Evolutionary conservation across 2,113 vertebrate species (phyloP), one percentile per base, ranked within the genome.

Genomic region (Colossoma macropomum): DNA sequence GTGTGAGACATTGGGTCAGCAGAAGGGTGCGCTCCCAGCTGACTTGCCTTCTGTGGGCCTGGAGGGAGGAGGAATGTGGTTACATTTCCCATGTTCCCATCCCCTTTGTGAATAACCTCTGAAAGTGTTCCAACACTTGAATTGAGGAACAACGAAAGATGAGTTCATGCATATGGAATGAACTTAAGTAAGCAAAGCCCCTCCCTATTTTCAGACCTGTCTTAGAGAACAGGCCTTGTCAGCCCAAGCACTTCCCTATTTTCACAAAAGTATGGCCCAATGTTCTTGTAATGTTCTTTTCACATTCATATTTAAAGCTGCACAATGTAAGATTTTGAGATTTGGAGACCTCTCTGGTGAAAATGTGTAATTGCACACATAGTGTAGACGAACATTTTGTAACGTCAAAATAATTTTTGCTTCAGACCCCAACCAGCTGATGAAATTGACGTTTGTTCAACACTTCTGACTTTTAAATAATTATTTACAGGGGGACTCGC

Each of bases 41-140:
- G 41, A 75, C 80, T 52, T 30, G 75, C 60, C 27, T 66, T 19
- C 69, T 75, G 65, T 79, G 72, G 17, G 63, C 27, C 66, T 69
- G 79, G 59, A 68, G 59, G 75, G 74, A 60, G n/a, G 34, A 56
- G 80, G 65, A 56, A 85, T 79, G 76, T 69, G 66, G 81, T 79
- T 70, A 19, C 56, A 74, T 85, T 86, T 84, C 78, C 84, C 81
- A 86, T 83, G 81, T 80, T 81, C 77, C 74, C 78, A 70, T 81
- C 70, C 41, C 38, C 62, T 77, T 62, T 80, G 74, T 54, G 52
- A 81, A 83, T 74, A 84, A 83, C 41, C 56, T 34, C 32, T 54
- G 30, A 62, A 76, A 72, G 25, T 30, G 79, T 32, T 21, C n/a
- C 9, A 34, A 60, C 69, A 66, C 79, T 63, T 30, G 38, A 63